Conservation (phyloP, 2,113 vertebrate species). For the Urocolius indicus region DNA sequence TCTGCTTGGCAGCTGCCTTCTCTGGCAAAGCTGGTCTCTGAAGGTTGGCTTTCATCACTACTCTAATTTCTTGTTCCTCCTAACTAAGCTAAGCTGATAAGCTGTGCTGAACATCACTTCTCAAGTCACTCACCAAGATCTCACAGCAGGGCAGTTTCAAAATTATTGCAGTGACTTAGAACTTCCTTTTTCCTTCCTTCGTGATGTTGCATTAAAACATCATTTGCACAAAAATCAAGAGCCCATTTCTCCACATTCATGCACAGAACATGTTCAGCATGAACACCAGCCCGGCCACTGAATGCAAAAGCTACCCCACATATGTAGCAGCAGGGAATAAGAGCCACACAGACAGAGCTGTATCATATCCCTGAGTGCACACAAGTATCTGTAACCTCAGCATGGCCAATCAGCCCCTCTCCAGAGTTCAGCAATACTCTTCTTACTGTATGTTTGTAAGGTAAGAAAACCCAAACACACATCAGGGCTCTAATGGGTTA, state of each 20-base stretch:
- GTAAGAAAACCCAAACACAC: not conserved
- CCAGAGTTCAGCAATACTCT: not conserved
- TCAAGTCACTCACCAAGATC: not conserved
- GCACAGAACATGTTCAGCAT: rapidly evolving
- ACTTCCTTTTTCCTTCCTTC: not conserved
- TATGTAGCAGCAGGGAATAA: not conserved
- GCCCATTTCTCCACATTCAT: rapidly evolving
- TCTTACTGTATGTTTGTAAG: not conserved
- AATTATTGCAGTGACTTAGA: not conserved
- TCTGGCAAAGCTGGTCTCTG: slow-evolving; percentile 42
- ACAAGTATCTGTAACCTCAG: not conserved
- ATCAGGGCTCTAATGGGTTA: not conserved
- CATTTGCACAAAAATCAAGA: not conserved
- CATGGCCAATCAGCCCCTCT: rapidly evolving
- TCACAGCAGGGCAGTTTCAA: not conserved
- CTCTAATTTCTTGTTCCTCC: slow-evolving; percentile 20
- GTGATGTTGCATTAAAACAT: not conserved
- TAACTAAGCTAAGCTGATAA: slow-evolving; percentile 52
- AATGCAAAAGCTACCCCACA: not conserved
- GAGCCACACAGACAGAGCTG: not conserved
- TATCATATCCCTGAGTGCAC: rapidly evolving
- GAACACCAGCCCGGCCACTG: rapidly evolving
- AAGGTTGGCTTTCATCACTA: slow-evolving; percentile 1
- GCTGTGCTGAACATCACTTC: not conserved
- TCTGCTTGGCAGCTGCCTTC: slow-evolving; percentile 37